Evolutionary conservation across 2,888 invertebrate genomes (phyloP).

Genomic region (Drosophila aldrichi): DNA sequence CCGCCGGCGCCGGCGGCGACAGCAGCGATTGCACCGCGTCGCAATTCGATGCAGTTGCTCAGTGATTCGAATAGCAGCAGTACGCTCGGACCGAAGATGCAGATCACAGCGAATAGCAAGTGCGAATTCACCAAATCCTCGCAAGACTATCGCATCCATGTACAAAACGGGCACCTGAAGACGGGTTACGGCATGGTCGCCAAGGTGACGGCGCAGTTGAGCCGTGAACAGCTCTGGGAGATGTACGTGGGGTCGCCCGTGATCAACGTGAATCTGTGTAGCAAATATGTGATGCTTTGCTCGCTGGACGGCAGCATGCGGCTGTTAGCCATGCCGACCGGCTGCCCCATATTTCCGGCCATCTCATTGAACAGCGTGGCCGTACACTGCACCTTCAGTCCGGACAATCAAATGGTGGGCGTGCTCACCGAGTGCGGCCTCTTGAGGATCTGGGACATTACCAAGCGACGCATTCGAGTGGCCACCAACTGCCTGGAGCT

Average conservation of each 20-base stretch:
- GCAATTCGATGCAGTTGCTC: constrained; percentile 33
- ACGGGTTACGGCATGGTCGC: constrained; percentile 88
- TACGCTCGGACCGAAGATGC: constrained; percentile 65
- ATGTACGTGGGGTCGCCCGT: constrained; percentile 87
- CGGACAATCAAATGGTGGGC: constrained; percentile 83
- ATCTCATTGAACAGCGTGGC: constrained; percentile 82
- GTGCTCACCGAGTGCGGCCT: constrained; percentile 84
- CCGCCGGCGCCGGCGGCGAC: constrained; percentile 27
- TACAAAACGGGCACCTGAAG: constrained; percentile 85
- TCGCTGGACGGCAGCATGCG: constrained; percentile 84
- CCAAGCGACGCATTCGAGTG: constrained; percentile 66
- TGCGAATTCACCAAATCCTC: constrained; percentile 84
- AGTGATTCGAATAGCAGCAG: constrained; percentile 34
- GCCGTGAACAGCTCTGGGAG: constrained; percentile 88
- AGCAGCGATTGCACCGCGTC: constrained; percentile 13
- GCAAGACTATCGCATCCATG: constrained; percentile 86
- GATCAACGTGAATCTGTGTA: constrained; percentile 83
- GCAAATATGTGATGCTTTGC: constrained; percentile 83
- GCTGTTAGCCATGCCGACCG: constrained; percentile 80
- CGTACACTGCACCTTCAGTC: constrained; percentile 84
- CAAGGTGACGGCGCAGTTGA: constrained; percentile 87
- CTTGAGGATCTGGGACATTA: constrained; percentile 84
- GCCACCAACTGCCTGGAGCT: constrained; percentile 83
- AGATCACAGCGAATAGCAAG: constrained; percentile 72
- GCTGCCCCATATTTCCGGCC: constrained; percentile 82